Conservation (phyloP, 2,113 vertebrate genomes). For the Clarias magur region DNA sequence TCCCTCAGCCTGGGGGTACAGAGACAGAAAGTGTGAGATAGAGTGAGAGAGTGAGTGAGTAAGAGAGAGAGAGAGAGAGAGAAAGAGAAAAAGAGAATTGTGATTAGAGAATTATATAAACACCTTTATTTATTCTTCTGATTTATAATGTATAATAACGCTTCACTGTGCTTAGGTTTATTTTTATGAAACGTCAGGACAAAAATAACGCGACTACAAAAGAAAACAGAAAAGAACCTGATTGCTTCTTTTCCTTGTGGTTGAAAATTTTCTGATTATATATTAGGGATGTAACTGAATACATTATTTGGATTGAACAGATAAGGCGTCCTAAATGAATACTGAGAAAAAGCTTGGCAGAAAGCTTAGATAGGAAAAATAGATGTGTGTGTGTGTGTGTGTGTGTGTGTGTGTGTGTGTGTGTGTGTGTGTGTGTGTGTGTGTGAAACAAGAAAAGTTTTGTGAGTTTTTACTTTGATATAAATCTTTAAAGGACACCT, state of each 20-base stretch:
- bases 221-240: neutral
- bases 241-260: neutral
- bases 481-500: neutral
- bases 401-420: neutral
- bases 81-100: neutral
- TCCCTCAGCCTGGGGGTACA: constrained; percentile 54
- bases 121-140: neutral
- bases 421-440: too few species aligned
- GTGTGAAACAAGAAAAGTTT: neutral
- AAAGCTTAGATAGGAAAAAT: neutral
- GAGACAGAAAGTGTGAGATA: neutral
- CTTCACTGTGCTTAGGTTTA: neutral
- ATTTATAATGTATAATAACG: neutral
- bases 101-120: neutral
- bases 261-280: neutral
- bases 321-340: neutral
- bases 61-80: neutral
- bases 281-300: neutral
- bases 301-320: neutral
- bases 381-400: neutral
- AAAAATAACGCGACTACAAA: neutral
- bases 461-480: neutral
- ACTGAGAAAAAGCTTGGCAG: neutral
- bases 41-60: neutral
- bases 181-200: neutral